Percentiles rank a stretch among this genome's conserved stretches.
phyloP scores from a whole-genome alignment of 2,888 invertebrate genomes.

The Salpingus planirostris region DNA sequence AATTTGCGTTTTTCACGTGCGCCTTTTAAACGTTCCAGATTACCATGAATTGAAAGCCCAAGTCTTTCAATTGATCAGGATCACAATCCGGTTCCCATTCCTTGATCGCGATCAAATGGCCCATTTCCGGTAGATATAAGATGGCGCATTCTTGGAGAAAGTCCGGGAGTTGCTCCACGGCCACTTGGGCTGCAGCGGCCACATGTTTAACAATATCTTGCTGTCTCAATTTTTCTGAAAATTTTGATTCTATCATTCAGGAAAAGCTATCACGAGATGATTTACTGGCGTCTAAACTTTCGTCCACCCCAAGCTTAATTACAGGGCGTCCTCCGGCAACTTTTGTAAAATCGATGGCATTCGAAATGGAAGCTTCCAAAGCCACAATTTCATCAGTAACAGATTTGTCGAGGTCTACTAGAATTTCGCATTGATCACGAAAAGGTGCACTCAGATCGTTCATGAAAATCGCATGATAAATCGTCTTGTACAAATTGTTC shows the following conservation, averaged over 20 bases:
- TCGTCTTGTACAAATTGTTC: constrained; percentile 62
- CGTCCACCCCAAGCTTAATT: constrained; percentile 67
- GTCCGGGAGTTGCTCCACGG: constrained; percentile 56
- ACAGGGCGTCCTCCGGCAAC: constrained; percentile 56
- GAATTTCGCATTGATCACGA: constrained; percentile 43
- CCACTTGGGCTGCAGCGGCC: constrained; percentile 61
- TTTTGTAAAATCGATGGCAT: constrained; percentile 62
- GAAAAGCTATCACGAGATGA: too few species aligned
- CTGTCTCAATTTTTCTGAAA: constrained; percentile 59
- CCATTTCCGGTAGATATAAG: constrained; percentile 65
- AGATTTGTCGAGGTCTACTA: constrained; percentile 44
- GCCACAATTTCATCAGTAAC: constrained; percentile 47
- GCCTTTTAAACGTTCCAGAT: too few species aligned
- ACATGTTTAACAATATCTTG: constrained; percentile 63
- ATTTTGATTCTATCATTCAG: too few species aligned
- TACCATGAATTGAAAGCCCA: constrained; percentile 66
- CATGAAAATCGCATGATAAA: constrained; percentile 59
- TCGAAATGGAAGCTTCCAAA: constrained; percentile 61
- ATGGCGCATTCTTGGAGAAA: constrained; percentile 59
- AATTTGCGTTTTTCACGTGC: too few species aligned
- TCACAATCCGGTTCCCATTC: constrained; percentile 51
- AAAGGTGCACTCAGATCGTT: constrained; percentile 55
- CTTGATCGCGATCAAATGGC: constrained; percentile 70
- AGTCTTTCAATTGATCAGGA: constrained; percentile 50
- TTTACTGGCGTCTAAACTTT: constrained; percentile 68